Percentiles rank a stretch among this genome's conserved stretches.
Evolutionary conservation across 2,113 vertebrate species (phyloP).

Genomic region (Emydocephalus ijimae): DNA sequence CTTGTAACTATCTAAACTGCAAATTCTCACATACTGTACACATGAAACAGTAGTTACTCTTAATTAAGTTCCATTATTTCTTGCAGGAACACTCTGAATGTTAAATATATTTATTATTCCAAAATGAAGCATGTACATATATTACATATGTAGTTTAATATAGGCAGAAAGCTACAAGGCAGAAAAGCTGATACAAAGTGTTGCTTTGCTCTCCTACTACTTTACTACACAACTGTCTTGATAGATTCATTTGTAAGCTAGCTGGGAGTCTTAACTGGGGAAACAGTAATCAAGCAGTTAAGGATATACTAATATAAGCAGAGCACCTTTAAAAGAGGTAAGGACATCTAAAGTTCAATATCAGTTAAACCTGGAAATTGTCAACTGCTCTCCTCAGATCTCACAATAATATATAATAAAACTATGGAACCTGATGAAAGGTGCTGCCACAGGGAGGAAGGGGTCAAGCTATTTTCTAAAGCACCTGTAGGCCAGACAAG

Average conservation of each 20-base stretch:
- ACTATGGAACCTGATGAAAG: neutral
- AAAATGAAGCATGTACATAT: neutral
- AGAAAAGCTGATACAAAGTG: neutral
- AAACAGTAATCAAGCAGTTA: neutral
- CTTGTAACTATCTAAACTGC: neutral
- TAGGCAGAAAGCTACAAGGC: neutral
- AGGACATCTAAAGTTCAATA: neutral
- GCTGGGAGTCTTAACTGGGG: neutral
- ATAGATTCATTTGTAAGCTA: neutral
- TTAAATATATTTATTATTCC: neutral
- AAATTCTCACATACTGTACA: neutral
- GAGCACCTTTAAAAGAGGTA: neutral
- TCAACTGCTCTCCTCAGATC: neutral
- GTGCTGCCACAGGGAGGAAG: too few species aligned
- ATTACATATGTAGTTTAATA: neutral
- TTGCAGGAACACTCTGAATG: neutral
- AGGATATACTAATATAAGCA: neutral
- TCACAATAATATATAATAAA: neutral
- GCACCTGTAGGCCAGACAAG: too few species aligned
- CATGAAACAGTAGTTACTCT: neutral
- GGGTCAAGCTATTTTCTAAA: too few species aligned
- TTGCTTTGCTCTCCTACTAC: neutral
- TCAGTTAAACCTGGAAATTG: neutral
- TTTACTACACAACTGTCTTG: neutral
- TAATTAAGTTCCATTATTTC: neutral